A percentile compares a stretch with the other conserved stretches of the same genome.
Evolutionary conservation across 2,797 vertebrate genomes (phyloP).

Genomic region (Fringilla coelebs): DNA sequence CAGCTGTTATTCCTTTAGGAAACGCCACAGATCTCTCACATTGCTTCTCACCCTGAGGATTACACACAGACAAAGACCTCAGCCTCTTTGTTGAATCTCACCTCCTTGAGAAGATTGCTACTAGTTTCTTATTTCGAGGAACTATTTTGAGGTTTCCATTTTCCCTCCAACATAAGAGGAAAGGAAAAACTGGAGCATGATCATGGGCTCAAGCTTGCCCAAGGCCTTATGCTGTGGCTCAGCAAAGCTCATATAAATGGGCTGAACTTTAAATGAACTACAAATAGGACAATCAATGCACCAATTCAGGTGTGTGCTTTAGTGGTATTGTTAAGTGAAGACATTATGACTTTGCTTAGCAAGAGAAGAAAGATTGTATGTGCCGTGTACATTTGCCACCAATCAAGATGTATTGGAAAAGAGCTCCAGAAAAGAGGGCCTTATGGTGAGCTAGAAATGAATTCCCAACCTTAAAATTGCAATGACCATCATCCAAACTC

Average conservation of each 20-base stretch:
- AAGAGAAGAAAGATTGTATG: neutral
- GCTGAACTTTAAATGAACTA: neutral
- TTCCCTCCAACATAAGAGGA: neutral
- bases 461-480: neutral
- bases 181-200: neutral
- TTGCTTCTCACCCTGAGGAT: neutral
- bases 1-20: neutral
- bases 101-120: neutral
- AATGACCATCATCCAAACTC: neutral
- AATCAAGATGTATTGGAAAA: neutral
- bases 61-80: neutral
- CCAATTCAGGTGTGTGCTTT: neutral
- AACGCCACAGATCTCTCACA: accelerated
- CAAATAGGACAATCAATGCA: neutral
- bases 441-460: neutral
- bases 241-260: neutral
- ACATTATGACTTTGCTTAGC: neutral
- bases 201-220: accelerated
- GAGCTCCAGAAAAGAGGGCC: neutral
- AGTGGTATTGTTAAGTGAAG: neutral
- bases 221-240: neutral
- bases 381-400: neutral
- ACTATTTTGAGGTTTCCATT: neutral
- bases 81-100: neutral
- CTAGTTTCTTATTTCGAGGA: neutral